Evolutionary conservation across 2,797 vertebrate species (phyloP).

Genomic region (Pantherophis alleghaniensis): DNA sequence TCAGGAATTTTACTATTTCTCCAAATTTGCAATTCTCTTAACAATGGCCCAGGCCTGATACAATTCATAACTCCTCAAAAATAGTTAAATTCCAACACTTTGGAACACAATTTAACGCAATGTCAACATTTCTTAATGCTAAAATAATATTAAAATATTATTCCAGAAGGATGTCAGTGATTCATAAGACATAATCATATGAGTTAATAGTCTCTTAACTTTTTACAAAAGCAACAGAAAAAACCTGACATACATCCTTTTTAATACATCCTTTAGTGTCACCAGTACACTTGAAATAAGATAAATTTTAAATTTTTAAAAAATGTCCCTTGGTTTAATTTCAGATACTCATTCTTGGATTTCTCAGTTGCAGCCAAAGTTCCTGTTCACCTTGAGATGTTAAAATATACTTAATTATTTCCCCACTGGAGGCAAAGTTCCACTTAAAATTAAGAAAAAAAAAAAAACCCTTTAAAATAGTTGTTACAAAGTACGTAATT

Average conservation of each 20-base stretch:
- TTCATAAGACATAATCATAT: neutral
- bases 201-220: neutral
- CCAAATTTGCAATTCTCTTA: neutral
- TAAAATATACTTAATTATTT: neutral
- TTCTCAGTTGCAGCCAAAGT: neutral
- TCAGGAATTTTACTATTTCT: neutral
- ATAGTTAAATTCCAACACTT: neutral
- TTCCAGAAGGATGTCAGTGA: neutral
- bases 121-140: neutral
- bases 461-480: neutral
- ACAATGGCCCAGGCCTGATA: neutral
- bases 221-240: neutral
- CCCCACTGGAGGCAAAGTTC: neutral
- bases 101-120: neutral
- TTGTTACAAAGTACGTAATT: neutral
- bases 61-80: neutral
- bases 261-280: neutral
- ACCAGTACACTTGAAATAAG: neutral
- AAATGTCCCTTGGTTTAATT: neutral
- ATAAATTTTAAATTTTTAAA: neutral
- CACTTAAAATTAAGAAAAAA: neutral
- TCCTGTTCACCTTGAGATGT: neutral
- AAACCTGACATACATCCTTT: neutral
- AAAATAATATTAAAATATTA: neutral
- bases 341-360: neutral